Evolutionary conservation across 2,888 invertebrate genomes (phyloP).

Genomic region (Invenusta paracnida): DNA sequence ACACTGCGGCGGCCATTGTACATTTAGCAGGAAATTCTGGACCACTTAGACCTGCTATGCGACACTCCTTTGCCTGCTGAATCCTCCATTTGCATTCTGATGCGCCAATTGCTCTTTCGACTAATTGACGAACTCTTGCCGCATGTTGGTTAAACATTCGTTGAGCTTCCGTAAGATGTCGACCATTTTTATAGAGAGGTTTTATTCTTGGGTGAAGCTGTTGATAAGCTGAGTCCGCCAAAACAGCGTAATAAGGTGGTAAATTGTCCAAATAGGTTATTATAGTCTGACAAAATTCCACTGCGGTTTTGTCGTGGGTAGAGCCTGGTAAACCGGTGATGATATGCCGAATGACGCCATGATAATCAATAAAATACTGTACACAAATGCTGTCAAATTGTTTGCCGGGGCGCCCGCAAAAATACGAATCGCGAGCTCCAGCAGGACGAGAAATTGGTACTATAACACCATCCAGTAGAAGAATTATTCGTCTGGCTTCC

Average conservation of each 20-base stretch:
- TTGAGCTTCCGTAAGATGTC: not conserved
- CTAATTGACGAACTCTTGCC: not conserved
- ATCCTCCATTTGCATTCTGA: slow-evolving; percentile 23
- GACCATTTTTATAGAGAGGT: not conserved
- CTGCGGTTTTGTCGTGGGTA: slow-evolving; percentile 14
- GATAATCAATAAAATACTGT: not conserved
- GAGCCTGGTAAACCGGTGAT: slow-evolving; percentile 20
- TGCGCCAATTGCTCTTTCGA: slow-evolving; percentile 19
- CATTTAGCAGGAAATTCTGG: slow-evolving; percentile 10
- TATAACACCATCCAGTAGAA: slow-evolving; percentile 16
- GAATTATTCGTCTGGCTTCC: not conserved
- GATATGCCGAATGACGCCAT: not conserved
- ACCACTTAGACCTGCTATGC: slow-evolving; percentile 5
- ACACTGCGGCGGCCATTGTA: slow-evolving; percentile 18
- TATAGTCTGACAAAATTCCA: not conserved
- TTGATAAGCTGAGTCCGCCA: slow-evolving; percentile 23
- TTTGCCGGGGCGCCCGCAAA: not conserved
- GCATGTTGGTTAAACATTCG: not conserved
- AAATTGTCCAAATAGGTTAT: not conserved
- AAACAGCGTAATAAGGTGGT: not conserved
- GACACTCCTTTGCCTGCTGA: slow-evolving; percentile 2
- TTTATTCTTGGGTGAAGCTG: slow-evolving; percentile 14
- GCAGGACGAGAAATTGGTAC: slow-evolving; percentile 22
- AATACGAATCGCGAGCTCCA: slow-evolving; percentile 13
- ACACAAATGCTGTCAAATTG: slow-evolving; percentile 13